A percentile compares a stretch with the other conserved stretches of the same genome.
Evolutionary conservation across 2,888 invertebrate species (phyloP).

Genomic region (Adela reaumurella): DNA sequence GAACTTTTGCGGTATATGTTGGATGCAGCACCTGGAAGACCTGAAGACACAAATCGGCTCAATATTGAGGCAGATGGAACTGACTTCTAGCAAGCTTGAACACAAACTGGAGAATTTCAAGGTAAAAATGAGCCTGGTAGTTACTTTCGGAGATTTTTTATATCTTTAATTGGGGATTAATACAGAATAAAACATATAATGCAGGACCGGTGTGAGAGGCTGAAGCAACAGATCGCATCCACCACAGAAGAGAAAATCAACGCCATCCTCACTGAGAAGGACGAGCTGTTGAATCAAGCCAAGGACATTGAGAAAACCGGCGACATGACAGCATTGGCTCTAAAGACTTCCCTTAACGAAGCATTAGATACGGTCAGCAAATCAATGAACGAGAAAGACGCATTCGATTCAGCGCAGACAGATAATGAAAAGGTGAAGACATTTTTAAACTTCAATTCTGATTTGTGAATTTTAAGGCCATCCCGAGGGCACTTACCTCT

Average conservation of each 20-base stretch:
- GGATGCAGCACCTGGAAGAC: conserved; percentile 57
- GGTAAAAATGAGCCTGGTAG: no score
- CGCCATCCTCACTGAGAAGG: conserved; percentile 39
- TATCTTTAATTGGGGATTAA: no score
- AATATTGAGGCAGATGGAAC: conserved; percentile 54
- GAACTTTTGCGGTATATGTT: conserved; percentile 61
- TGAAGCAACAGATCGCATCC: conserved; percentile 47
- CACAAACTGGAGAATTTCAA: conserved; percentile 56
- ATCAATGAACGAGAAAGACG: conserved; percentile 26
- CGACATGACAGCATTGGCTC: conserved; percentile 39
- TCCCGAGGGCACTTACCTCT: no score
- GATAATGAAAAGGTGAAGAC: conserved; percentile 42
- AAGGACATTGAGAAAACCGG: conserved; percentile 35
- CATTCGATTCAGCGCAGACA: conserved; percentile 17
- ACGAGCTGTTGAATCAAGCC: conserved; percentile 36
- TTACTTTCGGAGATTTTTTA: no score
- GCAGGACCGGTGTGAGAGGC: conserved; percentile 48
- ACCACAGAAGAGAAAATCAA: conserved; percentile 52
- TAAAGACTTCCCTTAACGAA: conserved; percentile 39
- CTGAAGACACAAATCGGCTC: conserved; percentile 53
- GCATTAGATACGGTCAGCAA: conserved; percentile 36
- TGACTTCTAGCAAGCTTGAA: conserved; percentile 45
- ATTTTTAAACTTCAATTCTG: no score
- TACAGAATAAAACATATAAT: no score
- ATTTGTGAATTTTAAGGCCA: no score